Base-by-base conservation (phyloP, 2,113 vertebrate genomes). In the Erythrolamprus reginae region DNA sequence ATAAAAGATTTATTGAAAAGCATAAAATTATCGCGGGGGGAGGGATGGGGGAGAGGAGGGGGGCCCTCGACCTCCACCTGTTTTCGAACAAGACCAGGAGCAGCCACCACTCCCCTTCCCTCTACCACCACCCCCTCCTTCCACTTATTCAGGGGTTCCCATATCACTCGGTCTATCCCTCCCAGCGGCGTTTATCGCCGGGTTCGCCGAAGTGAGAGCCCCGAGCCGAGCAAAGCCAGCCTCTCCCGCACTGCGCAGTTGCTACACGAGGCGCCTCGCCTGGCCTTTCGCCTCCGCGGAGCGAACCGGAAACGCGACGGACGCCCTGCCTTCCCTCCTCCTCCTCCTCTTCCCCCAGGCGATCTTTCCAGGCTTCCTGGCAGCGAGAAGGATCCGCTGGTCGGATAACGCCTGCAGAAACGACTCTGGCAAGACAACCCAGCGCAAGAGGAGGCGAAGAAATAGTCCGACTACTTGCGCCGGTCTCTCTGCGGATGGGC, bases 1-100 rank as follows among this genome's bases (percentile, higher is more conserved):
- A 98, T 99, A 99, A 99, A 99, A 98, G 90, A 98, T 99, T 99
- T 99, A 99, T 99, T 98, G 98, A 98, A 98, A 97, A 97, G 97
- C 98, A 98, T 98, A 98, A 99, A 99, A 98, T 97, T 97, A 98
- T 98, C 98, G 98, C 98, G 47, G n/a, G n/a, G n/a, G n/a, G n/a
- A n/a, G n/a, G n/a, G n/a, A n/a, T n/a, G 90, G 98, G 96, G 10
- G 23, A 26, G 23, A 58, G 85, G 98, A 96, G 98, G 96, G 10
- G 28, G 17, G 33, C 12, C 21, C 33, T 77, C 70, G 96, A 97
- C 97, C 97, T 98, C 98, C 97, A 97, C 97, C 97, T 98, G 97
- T 97, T 97, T 97, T 97, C 97, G 97, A 95, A 96, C 96, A 97
- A 97, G 96, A 97, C 95, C 95, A 96, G 90, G 92, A 93, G 91